Evolutionary conservation across 2,888 invertebrate species (phyloP), one percentile per base, ranked within the genome.

Genomic region (Brenthis daphne): DNA sequence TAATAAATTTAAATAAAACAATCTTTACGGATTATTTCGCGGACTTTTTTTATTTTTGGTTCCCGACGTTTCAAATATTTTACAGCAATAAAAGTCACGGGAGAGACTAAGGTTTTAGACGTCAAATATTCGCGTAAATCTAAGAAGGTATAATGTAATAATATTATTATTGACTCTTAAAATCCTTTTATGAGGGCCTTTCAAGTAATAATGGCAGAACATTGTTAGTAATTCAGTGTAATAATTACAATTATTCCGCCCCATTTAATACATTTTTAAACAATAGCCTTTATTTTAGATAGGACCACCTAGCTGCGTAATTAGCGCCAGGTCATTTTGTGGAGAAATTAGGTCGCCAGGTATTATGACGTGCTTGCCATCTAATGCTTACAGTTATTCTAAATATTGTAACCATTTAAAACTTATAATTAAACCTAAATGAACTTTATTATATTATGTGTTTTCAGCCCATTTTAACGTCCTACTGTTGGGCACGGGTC

Each of bases 321-420:
- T 68, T 65, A 68, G 50, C 24, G 33, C 55, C 47, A 54, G 68
- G 65, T 50, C 64, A 68, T 60, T 68, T 60, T 58, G 65, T 55
- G 50, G 56, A 33, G 33, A 33, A 67, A 65, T 60, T 55, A 65
- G 68, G 65, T 64, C 68, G 55, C 16, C 53, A 64, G 58, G 68
- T 54, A 65, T 65, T 64, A 50, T 68, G 68, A 55, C 55, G 65
- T 20, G 51, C 24, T 50, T 58, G 13, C 58, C 43, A 50, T 55
- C 50, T 67, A 67, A 56, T 56, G 60, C 37, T 51, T 24, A 64
- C 11, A 60, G 55, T 65, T 54, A 50, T 55, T 54, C 57, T 60
- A 33, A 53, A 13, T 11, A 48, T 60, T 57, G 53, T 48, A 43
- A 43, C 37, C 8, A 54, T 60, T 53, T 37, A 13, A 43, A 13